A percentile compares a stretch with the other conserved stretches of the same genome.
Conservation (phyloP, 2,113 vertebrate genomes). For the Eleginops maclovinus region DNA sequence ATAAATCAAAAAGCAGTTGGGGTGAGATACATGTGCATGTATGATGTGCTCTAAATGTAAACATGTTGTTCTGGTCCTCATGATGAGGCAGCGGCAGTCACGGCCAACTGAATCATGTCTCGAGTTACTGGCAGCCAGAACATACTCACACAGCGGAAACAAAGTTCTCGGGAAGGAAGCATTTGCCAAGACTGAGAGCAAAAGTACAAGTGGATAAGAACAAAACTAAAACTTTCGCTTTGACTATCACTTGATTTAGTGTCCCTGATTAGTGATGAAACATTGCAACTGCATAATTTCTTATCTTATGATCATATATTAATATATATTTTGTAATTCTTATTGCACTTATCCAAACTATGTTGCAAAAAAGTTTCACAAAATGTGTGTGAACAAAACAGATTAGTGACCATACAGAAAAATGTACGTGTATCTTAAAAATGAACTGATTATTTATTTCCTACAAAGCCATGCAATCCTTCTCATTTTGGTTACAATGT, state of each 20-base stretch:
- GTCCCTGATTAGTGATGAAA: background rate
- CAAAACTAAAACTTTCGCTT: background rate
- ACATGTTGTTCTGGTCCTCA: too few relatives aligned
- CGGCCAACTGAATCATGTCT: background rate
- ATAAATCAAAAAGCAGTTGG: background rate
- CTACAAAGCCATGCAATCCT: too few relatives aligned
- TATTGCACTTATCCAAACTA: too few relatives aligned
- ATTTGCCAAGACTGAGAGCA: background rate
- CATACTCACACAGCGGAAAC: background rate
- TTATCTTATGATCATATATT: background rate
- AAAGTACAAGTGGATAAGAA: background rate
- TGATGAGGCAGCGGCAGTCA: background rate
- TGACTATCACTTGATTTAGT: background rate
- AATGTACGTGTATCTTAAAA: too few relatives aligned
- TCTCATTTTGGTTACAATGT: too few relatives aligned
- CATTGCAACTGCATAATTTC: background rate
- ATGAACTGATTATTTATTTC: too few relatives aligned
- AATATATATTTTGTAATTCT: too few relatives aligned
- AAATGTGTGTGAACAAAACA: too few relatives aligned
- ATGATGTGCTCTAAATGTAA: background rate
- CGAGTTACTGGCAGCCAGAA: background rate
- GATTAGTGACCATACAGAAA: too few relatives aligned
- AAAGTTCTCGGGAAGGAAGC: background rate
- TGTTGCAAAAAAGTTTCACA: too few relatives aligned
- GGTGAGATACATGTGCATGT: background rate